These are phyloP conservation scores for Diadumene lineata DNA, from an alignment of 92 coral and sea anemone species.

Conservation along the genomic window DNA sequence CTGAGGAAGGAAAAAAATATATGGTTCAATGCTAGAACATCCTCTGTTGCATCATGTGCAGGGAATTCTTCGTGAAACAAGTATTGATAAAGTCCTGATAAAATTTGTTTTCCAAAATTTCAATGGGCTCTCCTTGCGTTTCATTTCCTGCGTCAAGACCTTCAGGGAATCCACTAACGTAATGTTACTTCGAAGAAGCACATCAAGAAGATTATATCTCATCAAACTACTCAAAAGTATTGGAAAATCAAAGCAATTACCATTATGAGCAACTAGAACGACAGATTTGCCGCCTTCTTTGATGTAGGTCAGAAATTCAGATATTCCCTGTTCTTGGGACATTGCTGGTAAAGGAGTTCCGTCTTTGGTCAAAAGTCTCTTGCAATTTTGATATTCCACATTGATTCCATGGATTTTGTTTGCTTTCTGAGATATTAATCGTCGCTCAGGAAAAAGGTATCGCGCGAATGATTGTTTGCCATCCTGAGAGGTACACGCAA, in stretches of 20 bases:
- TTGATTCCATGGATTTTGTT: not conserved
- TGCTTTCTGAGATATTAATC: not conserved
- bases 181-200: not conserved
- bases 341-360: not conserved
- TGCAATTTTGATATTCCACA: not conserved
- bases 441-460: not conserved
- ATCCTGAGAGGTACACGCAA: slow-evolving; percentile 2
- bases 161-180: slow-evolving; percentile 15
- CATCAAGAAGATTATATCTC: slow-evolving; percentile 8
- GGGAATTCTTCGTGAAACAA: slow-evolving; percentile 10
- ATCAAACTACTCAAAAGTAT: not conserved
- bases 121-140: slow-evolving; percentile 3
- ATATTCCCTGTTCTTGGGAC: not conserved
- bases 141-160: not conserved
- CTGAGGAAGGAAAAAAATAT: slow-evolving; percentile 2
- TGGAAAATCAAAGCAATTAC: not conserved
- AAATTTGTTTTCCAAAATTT: not conserved
- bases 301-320: not conserved
- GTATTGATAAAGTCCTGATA: slow-evolving; percentile 10
- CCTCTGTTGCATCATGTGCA: slow-evolving; percentile 37
- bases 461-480: not conserved
- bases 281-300: not conserved
- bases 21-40: slow-evolving; percentile 18
- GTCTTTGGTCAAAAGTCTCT: not conserved
- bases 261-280: not conserved